A percentile compares a stretch with the other conserved stretches of the same genome.
phyloP scores from a whole-genome alignment of 2,797 vertebrate species.

The Oryzias sinensis region DNA sequence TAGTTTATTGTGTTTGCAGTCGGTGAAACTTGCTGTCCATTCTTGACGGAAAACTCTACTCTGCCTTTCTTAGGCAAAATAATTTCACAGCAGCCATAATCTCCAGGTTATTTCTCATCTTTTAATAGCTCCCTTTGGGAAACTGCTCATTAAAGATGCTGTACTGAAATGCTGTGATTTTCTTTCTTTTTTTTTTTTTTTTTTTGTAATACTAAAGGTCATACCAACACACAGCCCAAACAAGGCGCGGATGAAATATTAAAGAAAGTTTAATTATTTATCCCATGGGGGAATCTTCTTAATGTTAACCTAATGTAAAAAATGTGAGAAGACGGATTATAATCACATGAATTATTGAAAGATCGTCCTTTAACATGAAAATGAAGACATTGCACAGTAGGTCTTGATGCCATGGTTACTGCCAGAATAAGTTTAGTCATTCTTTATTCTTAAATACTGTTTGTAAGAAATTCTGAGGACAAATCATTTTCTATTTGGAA shows the following conservation, averaged over 20 bases:
- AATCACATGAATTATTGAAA: neutral
- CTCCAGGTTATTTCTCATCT: neutral
- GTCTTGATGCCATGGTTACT: neutral
- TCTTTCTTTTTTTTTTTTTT: neutral
- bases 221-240: neutral
- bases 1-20: conserved; percentile 40
- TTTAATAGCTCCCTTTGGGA: neutral
- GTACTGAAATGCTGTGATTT: neutral
- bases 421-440: no score
- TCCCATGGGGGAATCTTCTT: neutral
- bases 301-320: conserved; percentile 3
- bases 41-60: conserved; percentile 13
- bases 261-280: conserved; percentile 1
- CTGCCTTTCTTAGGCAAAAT: neutral
- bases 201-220: neutral
- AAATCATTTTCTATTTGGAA: no score
- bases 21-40: conserved; percentile 37
- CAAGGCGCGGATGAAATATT: neutral
- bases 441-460: no score
- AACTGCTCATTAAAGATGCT: neutral
- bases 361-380: neutral
- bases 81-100: neutral
- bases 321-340: conserved; percentile 4
- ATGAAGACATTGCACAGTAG: neutral
- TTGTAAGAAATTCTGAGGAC: no score